These are phyloP conservation scores for Lanius ludovicianus DNA, from an alignment of 2,113 vertebrate species.

Conservation along the genomic window DNA sequence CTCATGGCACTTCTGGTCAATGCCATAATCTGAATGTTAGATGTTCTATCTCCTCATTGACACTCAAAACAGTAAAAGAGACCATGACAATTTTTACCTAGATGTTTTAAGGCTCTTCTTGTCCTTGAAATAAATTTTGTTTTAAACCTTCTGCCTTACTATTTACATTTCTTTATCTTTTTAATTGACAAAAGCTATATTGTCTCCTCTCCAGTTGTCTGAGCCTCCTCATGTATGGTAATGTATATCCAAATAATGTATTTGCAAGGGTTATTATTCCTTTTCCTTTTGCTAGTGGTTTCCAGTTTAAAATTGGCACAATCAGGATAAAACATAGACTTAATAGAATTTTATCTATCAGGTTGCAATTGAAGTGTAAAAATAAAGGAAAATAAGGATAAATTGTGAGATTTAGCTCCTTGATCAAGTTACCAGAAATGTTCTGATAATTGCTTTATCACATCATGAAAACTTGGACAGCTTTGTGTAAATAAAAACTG, in stretches of 20 bases:
- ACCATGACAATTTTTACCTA: neutral
- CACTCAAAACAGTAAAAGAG: neutral
- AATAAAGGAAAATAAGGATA: neutral
- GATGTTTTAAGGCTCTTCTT: neutral
- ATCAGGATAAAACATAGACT: neutral
- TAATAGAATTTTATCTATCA: neutral
- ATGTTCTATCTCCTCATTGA: neutral
- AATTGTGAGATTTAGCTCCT: neutral
- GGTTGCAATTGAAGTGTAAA: neutral
- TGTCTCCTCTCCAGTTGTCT: neutral
- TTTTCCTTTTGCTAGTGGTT: neutral
- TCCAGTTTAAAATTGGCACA: neutral
- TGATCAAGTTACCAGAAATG: neutral
- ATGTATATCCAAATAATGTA: neutral
- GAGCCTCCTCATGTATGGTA: neutral
- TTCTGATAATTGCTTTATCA: neutral
- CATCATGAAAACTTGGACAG: neutral
- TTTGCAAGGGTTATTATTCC: neutral
- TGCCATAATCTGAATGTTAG: neutral
- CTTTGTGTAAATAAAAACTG: neutral
- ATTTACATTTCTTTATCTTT: neutral
- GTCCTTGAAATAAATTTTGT: neutral
- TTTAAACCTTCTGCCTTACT: neutral
- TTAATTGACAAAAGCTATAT: neutral
- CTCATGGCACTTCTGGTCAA: fast-evolving